Evolutionary conservation across 2,113 vertebrate species (phyloP).

Genomic region (Colinus virginianus): DNA sequence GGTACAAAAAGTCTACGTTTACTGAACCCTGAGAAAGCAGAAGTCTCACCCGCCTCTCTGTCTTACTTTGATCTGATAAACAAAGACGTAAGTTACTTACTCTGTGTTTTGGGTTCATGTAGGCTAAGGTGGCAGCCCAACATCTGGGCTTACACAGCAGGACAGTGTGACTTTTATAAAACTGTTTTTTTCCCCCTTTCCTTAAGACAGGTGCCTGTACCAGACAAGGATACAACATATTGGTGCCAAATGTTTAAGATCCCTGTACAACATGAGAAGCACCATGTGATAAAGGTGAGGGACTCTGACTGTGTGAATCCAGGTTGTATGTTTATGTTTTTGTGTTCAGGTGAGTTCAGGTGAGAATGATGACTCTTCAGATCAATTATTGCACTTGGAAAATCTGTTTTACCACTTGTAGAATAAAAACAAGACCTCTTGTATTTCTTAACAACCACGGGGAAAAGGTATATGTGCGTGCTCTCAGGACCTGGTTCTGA

Average conservation of each 20-base stretch:
- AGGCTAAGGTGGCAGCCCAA: not conserved
- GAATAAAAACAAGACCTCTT: not conserved
- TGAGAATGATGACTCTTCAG: not conserved
- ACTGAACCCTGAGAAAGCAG: conserved; percentile 80
- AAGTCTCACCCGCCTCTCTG: conserved; percentile 49
- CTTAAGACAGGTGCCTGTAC: conserved; percentile 89
- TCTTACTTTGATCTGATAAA: conserved; percentile 83
- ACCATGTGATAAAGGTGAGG: conserved; percentile 87
- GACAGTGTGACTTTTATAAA: conserved; percentile 29
- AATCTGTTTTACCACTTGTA: not conserved
- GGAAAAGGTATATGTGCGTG: not conserved
- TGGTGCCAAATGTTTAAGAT: conserved; percentile 92
- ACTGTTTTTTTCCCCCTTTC: conserved; percentile 62
- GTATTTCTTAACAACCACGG: not conserved
- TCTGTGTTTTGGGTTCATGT: not conserved
- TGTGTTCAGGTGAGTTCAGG: not conserved
- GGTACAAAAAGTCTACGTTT: conserved; percentile 87
- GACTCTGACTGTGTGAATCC: not conserved
- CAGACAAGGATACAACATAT: conserved; percentile 89
- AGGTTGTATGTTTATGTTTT: not conserved
- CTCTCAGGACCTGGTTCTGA: not conserved
- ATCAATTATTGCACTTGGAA: not conserved
- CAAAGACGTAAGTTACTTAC: conserved; percentile 84
- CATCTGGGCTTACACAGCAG: not conserved
- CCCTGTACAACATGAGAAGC: conserved; percentile 83